phyloP scores from a whole-genome alignment of 2,888 invertebrate species.

The Thumatha senex region DNA sequence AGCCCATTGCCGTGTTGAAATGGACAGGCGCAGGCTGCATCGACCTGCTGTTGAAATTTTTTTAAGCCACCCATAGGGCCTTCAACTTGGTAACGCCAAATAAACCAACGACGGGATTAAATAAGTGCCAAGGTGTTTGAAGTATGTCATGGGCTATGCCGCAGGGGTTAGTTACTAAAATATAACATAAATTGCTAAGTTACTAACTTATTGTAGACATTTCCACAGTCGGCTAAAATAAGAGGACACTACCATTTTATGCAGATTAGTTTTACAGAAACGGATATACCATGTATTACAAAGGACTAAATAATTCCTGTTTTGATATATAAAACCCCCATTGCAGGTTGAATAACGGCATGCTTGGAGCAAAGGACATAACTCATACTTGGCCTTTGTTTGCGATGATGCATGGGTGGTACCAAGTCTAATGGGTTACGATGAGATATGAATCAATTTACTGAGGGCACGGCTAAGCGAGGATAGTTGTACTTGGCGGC shows the following conservation, averaged over 20 bases:
- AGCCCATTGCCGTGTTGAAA: too few species aligned
- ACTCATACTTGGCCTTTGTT: neutral
- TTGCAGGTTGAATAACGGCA: neutral
- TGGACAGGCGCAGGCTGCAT: too few species aligned
- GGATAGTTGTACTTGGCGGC: neutral
- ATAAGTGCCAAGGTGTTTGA: too few species aligned
- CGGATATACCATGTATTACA: neutral
- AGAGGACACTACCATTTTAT: neutral
- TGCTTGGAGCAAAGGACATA: neutral
- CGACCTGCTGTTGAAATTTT: too few species aligned
- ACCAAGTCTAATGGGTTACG: neutral
- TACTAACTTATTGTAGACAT: too few species aligned
- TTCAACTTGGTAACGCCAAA: too few species aligned
- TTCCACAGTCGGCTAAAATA: too few species aligned
- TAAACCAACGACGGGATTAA: too few species aligned
- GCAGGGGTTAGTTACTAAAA: too few species aligned
- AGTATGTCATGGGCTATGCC: too few species aligned
- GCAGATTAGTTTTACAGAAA: neutral
- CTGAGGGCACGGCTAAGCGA: neutral
- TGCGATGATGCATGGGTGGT: neutral
- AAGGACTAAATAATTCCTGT: neutral
- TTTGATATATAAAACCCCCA: neutral
- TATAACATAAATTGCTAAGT: too few species aligned
- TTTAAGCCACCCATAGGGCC: too few species aligned
- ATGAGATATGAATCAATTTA: neutral